Evolutionary conservation across 2,797 vertebrate species (phyloP).

Genomic region (Emys orbicularis): DNA sequence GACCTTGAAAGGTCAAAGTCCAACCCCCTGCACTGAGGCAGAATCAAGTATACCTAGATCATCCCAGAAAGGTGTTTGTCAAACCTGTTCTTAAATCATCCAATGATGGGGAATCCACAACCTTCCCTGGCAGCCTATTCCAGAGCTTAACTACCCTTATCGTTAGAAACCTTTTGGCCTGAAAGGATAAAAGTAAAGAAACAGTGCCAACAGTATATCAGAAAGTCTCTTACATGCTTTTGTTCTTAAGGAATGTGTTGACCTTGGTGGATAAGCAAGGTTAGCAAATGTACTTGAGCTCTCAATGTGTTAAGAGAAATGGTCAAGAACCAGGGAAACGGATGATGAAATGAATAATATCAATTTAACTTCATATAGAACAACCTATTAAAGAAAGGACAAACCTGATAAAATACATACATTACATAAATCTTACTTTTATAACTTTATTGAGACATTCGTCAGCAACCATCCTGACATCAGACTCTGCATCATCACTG

Average conservation of each 20-base stretch:
- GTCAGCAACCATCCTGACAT: slow-evolving; percentile 98
- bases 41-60: background rate
- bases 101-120: background rate
- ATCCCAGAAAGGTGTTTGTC: background rate
- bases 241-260: background rate
- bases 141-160: background rate
- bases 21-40: background rate
- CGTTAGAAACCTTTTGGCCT: background rate
- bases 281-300: background rate
- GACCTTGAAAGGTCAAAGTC: background rate
- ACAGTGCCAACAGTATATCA: background rate
- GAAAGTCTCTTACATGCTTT: background rate
- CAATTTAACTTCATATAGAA: background rate
- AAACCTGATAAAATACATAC: background rate
- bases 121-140: background rate
- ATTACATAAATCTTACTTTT: slow-evolving; percentile 86
- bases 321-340: background rate
- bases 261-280: background rate
- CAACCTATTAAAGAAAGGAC: background rate
- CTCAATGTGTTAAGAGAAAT: background rate
- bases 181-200: background rate
- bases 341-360: background rate
- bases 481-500: slow-evolving; percentile 95
- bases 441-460: slow-evolving; percentile 99
- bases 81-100: background rate